These are phyloP conservation scores for Romanogobio albipinnatus DNA, from an alignment of 2,113 vertebrate species.

Conservation along the genomic window DNA sequence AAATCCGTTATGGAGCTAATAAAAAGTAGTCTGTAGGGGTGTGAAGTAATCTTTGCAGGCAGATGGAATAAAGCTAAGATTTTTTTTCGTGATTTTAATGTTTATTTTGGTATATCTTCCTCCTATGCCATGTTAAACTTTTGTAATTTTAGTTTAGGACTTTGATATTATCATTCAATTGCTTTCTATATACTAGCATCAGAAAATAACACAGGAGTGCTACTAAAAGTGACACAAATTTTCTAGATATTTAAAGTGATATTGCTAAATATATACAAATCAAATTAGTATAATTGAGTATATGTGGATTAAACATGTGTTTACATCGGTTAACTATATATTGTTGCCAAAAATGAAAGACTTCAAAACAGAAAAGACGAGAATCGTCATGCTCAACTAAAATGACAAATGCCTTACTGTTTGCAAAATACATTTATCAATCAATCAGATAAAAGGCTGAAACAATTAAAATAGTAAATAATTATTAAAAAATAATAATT, in stretches of 20 bases:
- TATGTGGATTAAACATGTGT: neutral
- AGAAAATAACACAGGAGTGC: neutral
- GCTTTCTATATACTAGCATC: neutral
- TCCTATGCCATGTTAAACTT: neutral
- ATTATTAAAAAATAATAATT: too few species aligned
- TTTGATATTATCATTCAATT: neutral
- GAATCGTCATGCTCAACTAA: neutral
- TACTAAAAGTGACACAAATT: neutral
- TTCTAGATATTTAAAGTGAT: neutral
- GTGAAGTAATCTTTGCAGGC: constrained; percentile 28
- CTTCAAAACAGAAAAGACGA: neutral
- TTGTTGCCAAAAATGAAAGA: neutral
- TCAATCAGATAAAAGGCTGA: too few species aligned
- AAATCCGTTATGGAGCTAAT: constrained; percentile 42
- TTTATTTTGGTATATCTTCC: neutral
- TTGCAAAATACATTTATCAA: too few species aligned
- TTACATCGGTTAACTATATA: neutral
- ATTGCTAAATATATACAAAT: neutral
- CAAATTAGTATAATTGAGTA: neutral
- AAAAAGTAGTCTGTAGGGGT: constrained; percentile 41
- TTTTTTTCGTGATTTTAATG: neutral
- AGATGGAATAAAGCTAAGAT: constrained; percentile 29
- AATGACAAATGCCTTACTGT: neutral
- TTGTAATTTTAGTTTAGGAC: neutral
- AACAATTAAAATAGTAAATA: too few species aligned